phyloP scores from a whole-genome alignment of 1,140 invertebrate genomes.

The Drosophila tsacasi region DNA sequence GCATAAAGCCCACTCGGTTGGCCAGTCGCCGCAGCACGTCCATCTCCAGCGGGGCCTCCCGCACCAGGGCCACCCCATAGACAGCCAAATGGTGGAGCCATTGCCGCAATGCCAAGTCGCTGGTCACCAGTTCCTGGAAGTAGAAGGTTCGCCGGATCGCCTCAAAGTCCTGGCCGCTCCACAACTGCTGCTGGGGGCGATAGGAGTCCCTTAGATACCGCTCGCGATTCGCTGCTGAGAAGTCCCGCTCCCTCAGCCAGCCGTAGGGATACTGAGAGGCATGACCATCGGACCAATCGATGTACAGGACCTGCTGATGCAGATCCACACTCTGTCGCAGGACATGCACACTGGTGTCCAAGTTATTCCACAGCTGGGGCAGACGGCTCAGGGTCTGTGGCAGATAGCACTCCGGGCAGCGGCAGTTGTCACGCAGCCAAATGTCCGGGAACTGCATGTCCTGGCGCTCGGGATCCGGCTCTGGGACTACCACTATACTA shows the following conservation, averaged over 20 bases:
- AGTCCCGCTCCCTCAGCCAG: slow-evolving; percentile 88
- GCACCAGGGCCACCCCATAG: slow-evolving; percentile 87
- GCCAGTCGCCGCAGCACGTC: slow-evolving; percentile 87
- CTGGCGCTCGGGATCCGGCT: slow-evolving; percentile 30
- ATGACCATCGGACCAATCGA: slow-evolving; percentile 88
- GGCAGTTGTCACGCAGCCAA: slow-evolving; percentile 90
- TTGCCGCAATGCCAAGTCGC: slow-evolving; percentile 85
- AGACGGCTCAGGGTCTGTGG: slow-evolving; percentile 87
- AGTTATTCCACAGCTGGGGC: slow-evolving; percentile 65
- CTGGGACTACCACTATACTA: slow-evolving; percentile 42
- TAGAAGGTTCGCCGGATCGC: slow-evolving; percentile 86
- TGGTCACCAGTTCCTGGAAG: slow-evolving; percentile 86
- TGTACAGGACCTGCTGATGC: slow-evolving; percentile 35
- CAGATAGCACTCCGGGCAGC: slow-evolving; percentile 88
- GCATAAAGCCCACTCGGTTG: slow-evolving; percentile 88
- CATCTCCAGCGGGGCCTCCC: slow-evolving; percentile 86
- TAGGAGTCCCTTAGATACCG: slow-evolving; percentile 86
- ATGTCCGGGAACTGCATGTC: slow-evolving; percentile 87
- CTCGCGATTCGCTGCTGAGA: slow-evolving; percentile 85
- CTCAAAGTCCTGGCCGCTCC: slow-evolving; percentile 86
- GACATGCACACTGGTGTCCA: slow-evolving; percentile 63
- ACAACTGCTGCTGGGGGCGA: slow-evolving; percentile 86
- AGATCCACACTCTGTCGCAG: slow-evolving; percentile 44
- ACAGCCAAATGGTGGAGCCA: slow-evolving; percentile 87
- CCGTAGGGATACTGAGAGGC: slow-evolving; percentile 80